A percentile compares a stretch with the other conserved stretches of the same genome.
phyloP scores from a whole-genome alignment of 2,113 vertebrate genomes.

The Dasyurus viverrinus region DNA sequence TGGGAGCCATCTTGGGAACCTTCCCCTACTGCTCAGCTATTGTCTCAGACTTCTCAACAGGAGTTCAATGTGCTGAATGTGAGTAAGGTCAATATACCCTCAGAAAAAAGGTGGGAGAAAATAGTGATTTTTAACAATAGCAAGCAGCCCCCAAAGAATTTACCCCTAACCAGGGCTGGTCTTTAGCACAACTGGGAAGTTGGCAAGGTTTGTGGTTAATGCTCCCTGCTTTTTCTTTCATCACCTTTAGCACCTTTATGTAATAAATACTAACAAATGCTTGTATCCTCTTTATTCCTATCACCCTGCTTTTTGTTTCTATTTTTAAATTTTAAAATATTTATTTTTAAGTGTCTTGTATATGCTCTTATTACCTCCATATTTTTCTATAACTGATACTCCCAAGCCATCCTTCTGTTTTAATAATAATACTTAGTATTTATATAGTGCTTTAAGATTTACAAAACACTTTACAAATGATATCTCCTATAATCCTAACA shows the following conservation, averaged over 20 bases:
- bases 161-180: background rate
- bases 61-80: background rate
- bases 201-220: background rate
- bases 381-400: no score
- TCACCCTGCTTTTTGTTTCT: no score
- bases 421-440: no score
- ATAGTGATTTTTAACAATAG: background rate
- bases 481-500: no score
- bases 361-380: no score
- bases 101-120: background rate
- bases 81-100: background rate
- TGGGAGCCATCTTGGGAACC: background rate
- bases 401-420: no score
- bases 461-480: no score
- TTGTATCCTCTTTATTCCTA: no score
- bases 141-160: background rate
- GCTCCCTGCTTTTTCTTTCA: background rate
- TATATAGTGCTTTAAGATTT: no score
- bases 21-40: constrained; percentile 1
- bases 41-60: background rate
- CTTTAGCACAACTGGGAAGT: background rate
- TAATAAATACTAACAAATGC: no score
- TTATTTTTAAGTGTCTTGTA: no score
- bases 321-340: no score
- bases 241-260: background rate